phyloP scores from a whole-genome alignment of 1,140 invertebrate species.

The Diachasmimorpha longicaudata region DNA sequence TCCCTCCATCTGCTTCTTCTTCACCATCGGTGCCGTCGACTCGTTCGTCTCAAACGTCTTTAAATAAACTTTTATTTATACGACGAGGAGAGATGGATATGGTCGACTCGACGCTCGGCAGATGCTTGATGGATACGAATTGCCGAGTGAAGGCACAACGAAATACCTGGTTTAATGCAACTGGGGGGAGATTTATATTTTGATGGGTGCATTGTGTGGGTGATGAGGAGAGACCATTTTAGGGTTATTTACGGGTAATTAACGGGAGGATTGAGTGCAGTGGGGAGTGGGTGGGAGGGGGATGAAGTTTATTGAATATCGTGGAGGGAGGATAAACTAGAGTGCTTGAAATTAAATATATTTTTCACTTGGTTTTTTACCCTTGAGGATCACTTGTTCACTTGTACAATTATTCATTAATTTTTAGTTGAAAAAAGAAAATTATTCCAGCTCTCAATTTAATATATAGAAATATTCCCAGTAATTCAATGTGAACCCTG shows the following conservation, averaged over 20 bases:
- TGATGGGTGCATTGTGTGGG: neutral
- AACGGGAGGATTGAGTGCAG: neutral
- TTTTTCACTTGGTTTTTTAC: no score
- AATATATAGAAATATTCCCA: no score
- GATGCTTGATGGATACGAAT: constrained; percentile 37
- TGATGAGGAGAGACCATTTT: no score
- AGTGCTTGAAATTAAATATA: no score
- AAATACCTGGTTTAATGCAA: constrained; percentile 22
- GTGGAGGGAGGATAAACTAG: no score
- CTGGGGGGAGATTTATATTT: neutral
- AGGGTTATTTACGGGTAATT: no score
- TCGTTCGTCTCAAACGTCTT: constrained; percentile 47
- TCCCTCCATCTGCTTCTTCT: neutral
- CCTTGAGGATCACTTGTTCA: no score
- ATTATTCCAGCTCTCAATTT: no score
- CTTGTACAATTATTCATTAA: no score
- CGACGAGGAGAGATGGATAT: constrained; percentile 36
- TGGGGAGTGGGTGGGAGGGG: no score
- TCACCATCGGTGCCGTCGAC: constrained; percentile 13
- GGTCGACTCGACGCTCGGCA: constrained; percentile 27
- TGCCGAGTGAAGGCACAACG: constrained; percentile 16
- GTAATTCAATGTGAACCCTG: no score
- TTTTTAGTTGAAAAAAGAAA: no score
- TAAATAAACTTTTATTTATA: constrained; percentile 64
- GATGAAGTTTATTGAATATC: neutral